A percentile compares a stretch with the other conserved stretches of the same genome.
Evolutionary conservation across 1,140 invertebrate genomes (phyloP).

Genomic region (Hycleus cichorii): DNA sequence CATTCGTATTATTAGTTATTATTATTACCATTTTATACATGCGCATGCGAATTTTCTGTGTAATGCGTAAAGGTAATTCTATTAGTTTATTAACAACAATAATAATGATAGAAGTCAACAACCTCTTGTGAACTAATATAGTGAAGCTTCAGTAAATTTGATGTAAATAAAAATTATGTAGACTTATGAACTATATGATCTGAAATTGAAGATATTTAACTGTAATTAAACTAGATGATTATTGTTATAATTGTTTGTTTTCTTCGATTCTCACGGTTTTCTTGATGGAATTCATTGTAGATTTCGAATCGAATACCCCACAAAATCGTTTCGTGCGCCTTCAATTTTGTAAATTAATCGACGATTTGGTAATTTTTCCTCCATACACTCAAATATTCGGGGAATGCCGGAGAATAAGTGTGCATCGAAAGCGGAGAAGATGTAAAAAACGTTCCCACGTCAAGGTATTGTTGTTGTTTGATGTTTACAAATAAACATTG

Average conservation of each 20-base stretch:
- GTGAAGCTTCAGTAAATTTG: constrained; percentile 13
- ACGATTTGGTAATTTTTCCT: neutral
- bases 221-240: neutral
- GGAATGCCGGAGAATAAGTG: neutral
- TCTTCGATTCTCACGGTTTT: too few relatives aligned
- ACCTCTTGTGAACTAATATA: constrained; percentile 10
- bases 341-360: too few relatives aligned
- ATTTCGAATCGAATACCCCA: too few relatives aligned
- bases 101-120: constrained; percentile 4
- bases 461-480: too few relatives aligned
- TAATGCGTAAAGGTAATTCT: constrained; percentile 1
- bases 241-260: neutral
- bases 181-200: neutral
- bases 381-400: neutral
- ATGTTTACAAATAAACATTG: too few relatives aligned
- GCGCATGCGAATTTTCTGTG: constrained; percentile 1
- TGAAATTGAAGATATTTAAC: neutral
- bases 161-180: constrained; percentile 6
- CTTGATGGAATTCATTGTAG: too few relatives aligned
- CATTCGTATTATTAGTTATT: too few relatives aligned
- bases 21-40: too few relatives aligned
- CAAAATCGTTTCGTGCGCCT: too few relatives aligned
- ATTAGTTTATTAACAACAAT: constrained; percentile 13
- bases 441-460: too few relatives aligned
- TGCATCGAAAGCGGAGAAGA: too few relatives aligned